Evolutionary conservation across 2,113 vertebrate genomes (phyloP).

Genomic region (Labeo catla): DNA sequence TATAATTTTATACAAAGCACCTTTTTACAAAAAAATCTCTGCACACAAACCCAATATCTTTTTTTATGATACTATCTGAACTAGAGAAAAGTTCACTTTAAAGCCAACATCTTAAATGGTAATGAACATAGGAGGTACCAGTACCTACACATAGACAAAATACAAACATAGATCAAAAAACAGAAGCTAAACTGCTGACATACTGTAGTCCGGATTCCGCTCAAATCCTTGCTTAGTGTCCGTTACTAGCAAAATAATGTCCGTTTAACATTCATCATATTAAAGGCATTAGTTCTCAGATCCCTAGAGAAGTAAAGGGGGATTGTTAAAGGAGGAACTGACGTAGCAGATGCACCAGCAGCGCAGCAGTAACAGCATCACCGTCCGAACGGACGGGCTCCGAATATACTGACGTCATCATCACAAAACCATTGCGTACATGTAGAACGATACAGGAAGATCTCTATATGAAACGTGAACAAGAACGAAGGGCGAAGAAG

Average conservation of each 20-base stretch:
- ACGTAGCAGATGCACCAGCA: constrained; percentile 84
- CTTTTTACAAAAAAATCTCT: constrained; percentile 87
- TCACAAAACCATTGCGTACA: constrained; percentile 84
- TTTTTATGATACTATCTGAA: constrained; percentile 91
- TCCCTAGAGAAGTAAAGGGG: constrained; percentile 72
- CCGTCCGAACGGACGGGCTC: constrained; percentile 84
- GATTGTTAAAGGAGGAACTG: constrained; percentile 74
- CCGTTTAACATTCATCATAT: constrained; percentile 74
- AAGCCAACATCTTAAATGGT: constrained; percentile 94
- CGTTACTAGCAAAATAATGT: constrained; percentile 72
- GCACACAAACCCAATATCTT: constrained; percentile 91
- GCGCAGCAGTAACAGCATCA: constrained; percentile 90
- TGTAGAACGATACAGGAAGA: constrained; percentile 86
- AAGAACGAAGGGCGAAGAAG: constrained; percentile 79
- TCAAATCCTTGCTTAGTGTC: constrained; percentile 76
- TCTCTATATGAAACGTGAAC: constrained; percentile 87
- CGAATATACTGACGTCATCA: constrained; percentile 89
- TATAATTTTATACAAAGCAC: constrained; percentile 96
- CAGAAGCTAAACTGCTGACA: constrained; percentile 92
- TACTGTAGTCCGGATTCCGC: constrained; percentile 80
- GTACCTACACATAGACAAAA: constrained; percentile 94
- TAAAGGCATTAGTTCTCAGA: constrained; percentile 67
- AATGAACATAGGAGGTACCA: constrained; percentile 91
- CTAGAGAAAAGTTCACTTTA: constrained; percentile 96
- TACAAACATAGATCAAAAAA: constrained; percentile 79